Evolutionary conservation across 2,888 invertebrate species (phyloP).

Genomic region (Ctena decussata): DNA sequence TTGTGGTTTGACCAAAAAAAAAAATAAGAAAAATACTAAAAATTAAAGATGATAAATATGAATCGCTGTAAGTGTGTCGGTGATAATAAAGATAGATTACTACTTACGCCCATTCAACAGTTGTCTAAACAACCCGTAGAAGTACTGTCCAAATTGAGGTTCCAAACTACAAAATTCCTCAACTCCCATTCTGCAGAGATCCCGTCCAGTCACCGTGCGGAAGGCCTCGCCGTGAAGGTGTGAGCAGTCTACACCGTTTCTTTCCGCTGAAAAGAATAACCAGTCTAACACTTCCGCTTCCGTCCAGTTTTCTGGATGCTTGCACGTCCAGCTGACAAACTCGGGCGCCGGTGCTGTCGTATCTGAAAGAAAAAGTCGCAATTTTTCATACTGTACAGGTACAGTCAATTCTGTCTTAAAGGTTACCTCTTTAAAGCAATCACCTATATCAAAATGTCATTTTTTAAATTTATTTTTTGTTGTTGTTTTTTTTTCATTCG

Average conservation of each 20-base stretch:
- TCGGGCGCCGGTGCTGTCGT: constrained; percentile 38
- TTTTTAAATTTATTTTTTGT: too few species aligned
- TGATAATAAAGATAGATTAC: background rate
- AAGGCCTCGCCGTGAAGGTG: constrained; percentile 76
- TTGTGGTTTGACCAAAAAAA: background rate
- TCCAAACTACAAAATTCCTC: constrained; percentile 72
- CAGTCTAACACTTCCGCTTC: constrained; percentile 79
- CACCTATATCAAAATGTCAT: too few species aligned
- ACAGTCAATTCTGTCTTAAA: too few species aligned
- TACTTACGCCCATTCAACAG: constrained; percentile 71
- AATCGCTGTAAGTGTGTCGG: too few species aligned
- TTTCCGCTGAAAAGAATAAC: constrained; percentile 75
- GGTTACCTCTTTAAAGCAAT: too few species aligned
- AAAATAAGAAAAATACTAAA: background rate
- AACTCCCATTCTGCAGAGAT: constrained; percentile 72
- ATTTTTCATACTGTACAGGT: too few species aligned
- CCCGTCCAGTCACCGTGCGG: constrained; percentile 71
- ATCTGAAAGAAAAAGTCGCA: constrained; percentile 33
- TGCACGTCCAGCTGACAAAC: constrained; percentile 74
- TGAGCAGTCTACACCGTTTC: constrained; percentile 71
- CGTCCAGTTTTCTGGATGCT: constrained; percentile 79
- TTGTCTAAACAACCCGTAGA: constrained; percentile 72
- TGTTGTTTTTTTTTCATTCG: too few species aligned
- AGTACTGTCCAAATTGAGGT: constrained; percentile 71
- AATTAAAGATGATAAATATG: background rate